Percentiles rank a stretch among this genome's conserved stretches.
Evolutionary conservation across 2,888 invertebrate species (phyloP).

Genomic region (Cephalotes varians): DNA sequence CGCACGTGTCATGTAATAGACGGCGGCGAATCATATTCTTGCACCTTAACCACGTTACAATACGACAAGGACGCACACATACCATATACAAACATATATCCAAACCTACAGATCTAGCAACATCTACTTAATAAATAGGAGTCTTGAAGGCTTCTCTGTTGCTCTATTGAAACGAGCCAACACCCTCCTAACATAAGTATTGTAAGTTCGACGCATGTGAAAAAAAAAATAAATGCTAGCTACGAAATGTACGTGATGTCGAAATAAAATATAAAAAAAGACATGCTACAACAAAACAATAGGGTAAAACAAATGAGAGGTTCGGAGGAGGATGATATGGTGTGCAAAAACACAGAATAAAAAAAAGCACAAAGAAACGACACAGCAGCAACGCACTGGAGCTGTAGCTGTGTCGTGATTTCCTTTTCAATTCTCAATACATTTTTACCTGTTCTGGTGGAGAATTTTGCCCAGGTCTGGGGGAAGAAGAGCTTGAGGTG

Average conservation of each 20-base stretch:
- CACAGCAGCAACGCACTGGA: slow-evolving; percentile 72
- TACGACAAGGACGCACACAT: slow-evolving; percentile 17
- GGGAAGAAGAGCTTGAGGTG: slow-evolving; percentile 86
- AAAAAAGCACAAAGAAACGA: slow-evolving; percentile 73
- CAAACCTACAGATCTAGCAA: slow-evolving; percentile 25
- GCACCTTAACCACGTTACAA: slow-evolving; percentile 39
- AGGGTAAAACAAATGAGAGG: slow-evolving; percentile 44
- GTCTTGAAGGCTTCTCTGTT: background rate
- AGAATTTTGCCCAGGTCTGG: slow-evolving; percentile 87
- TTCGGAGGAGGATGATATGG: slow-evolving; percentile 37
- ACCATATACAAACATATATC: slow-evolving; percentile 8
- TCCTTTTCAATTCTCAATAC: slow-evolving; percentile 71
- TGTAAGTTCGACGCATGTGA: slow-evolving; percentile 56
- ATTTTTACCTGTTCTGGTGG: slow-evolving; percentile 88
- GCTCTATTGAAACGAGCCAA: slow-evolving; percentile 57
- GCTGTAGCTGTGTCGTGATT: slow-evolving; percentile 73
- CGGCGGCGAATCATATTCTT: slow-evolving; percentile 19
- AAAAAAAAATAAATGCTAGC: slow-evolving; percentile 58
- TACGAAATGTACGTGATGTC: slow-evolving; percentile 9
- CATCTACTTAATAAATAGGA: slow-evolving; percentile 27
- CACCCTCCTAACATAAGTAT: slow-evolving; percentile 57
- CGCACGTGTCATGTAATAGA: background rate
- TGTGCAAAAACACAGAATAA: slow-evolving; percentile 68
- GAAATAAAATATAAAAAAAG: slow-evolving; percentile 53
- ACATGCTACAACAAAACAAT: slow-evolving; percentile 41